Evolutionary conservation across 2,888 invertebrate species (phyloP).

Genomic region (Ferrisia virgata): DNA sequence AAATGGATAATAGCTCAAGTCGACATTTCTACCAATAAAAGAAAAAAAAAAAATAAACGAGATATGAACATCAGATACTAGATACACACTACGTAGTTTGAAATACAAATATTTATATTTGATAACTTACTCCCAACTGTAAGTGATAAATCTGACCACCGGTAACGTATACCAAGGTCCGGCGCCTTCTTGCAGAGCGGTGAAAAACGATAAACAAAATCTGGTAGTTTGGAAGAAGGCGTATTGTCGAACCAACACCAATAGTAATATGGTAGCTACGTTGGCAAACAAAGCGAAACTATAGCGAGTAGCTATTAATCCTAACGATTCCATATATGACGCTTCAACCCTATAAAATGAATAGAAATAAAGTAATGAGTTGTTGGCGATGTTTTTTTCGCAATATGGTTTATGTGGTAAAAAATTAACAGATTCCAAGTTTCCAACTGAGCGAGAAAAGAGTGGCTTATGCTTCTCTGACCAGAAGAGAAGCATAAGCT

Average conservation of each 20-base stretch:
- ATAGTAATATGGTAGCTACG: neutral
- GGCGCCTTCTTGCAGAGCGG: neutral
- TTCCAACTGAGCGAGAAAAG: no score
- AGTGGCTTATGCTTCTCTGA: no score
- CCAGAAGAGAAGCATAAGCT: no score
- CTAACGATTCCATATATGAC: slow-evolving; percentile 25
- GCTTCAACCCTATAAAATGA: slow-evolving; percentile 24
- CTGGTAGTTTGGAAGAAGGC: neutral
- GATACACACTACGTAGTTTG: neutral
- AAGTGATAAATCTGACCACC: slow-evolving; percentile 10
- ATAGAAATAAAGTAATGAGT: no score
- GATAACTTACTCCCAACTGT: slow-evolving; percentile 32
- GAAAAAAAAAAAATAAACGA: neutral
- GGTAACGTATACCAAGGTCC: slow-evolving; percentile 30
- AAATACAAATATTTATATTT: neutral
- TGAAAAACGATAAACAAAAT: slow-evolving; percentile 29
- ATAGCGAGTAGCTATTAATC: slow-evolving; percentile 17
- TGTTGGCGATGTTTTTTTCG: neutral
- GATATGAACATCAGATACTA: neutral
- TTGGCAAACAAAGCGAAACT: slow-evolving; percentile 12
- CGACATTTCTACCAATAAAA: neutral
- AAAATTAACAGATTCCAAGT: no score
- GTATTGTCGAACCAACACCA: slow-evolving; percentile 1
- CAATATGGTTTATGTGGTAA: no score
- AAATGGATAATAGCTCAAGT: neutral